Evolutionary conservation across 2,888 invertebrate genomes (phyloP).

Genomic region (Harmothoe impar): DNA sequence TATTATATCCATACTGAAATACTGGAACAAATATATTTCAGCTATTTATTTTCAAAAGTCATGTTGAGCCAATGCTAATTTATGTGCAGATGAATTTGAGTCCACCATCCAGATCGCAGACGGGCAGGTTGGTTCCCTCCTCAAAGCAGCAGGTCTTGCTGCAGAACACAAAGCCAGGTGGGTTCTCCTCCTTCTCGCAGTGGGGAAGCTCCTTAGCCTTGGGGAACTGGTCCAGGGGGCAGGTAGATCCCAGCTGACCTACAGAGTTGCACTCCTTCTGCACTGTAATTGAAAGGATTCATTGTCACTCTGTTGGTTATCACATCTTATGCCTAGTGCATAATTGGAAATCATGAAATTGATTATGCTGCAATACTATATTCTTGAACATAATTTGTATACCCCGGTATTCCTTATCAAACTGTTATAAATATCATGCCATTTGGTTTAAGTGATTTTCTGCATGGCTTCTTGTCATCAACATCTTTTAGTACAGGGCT

Average conservation of each 20-base stretch:
- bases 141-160: slow-evolving; percentile 57
- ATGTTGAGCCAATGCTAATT: neutral
- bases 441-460: no score
- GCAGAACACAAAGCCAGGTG: slow-evolving; percentile 54
- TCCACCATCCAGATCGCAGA: slow-evolving; percentile 26
- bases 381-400: no score
- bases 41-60: no score
- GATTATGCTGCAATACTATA: neutral
- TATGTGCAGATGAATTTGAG: slow-evolving; percentile 57
- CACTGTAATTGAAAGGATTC: neutral
- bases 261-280: slow-evolving; percentile 47
- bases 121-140: slow-evolving; percentile 39
- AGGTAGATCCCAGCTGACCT: slow-evolving; percentile 46
- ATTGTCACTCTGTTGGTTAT: neutral
- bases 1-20: no score
- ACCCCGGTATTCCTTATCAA: no score
- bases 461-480: no score
- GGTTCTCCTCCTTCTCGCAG: slow-evolving; percentile 56
- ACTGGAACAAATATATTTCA: no score
- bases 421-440: no score
- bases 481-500: neutral
- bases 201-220: slow-evolving; percentile 31
- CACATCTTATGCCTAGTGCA: neutral
- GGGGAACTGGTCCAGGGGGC: slow-evolving; percentile 57
- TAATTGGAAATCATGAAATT: no score